These are phyloP conservation scores for Philereme transversata DNA, from an alignment of 2,888 invertebrate species.

Conservation along the genomic window DNA sequence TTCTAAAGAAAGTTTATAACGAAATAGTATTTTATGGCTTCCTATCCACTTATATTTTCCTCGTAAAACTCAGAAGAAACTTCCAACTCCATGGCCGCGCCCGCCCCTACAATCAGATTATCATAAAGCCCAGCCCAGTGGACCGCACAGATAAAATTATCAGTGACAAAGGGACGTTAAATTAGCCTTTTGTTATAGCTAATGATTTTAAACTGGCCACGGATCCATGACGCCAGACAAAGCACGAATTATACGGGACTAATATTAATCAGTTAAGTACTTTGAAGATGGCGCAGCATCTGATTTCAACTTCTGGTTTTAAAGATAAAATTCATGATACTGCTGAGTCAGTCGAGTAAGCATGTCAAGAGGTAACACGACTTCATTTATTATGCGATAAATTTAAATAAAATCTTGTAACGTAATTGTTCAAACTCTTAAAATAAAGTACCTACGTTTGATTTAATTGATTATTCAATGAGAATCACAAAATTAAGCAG, in stretches of 20 bases:
- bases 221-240: conserved; percentile 45
- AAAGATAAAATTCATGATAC: conserved; percentile 1
- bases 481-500: background rate
- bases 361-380: conserved; percentile 3
- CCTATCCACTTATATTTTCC: conserved; percentile 26
- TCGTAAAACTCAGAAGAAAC: conserved; percentile 32
- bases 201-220: conserved; percentile 64
- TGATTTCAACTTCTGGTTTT: conserved; percentile 14
- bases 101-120: conserved; percentile 65
- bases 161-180: conserved; percentile 64
- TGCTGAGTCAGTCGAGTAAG: background rate
- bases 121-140: conserved; percentile 67
- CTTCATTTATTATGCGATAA: no score
- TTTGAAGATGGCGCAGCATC: conserved; percentile 23
- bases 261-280: conserved; percentile 26
- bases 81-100: conserved; percentile 36
- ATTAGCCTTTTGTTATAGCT: conserved; percentile 55
- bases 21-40: conserved; percentile 22
- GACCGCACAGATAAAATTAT: conserved; percentile 77
- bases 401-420: background rate
- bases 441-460: conserved; percentile 1
- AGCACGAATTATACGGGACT: conserved; percentile 32
- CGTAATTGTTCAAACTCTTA: background rate
- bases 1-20: background rate
- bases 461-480: conserved; percentile 7